Conservation (phyloP, 1,140 invertebrate genomes). For the Carcinoscorpius rotundicauda region DNA sequence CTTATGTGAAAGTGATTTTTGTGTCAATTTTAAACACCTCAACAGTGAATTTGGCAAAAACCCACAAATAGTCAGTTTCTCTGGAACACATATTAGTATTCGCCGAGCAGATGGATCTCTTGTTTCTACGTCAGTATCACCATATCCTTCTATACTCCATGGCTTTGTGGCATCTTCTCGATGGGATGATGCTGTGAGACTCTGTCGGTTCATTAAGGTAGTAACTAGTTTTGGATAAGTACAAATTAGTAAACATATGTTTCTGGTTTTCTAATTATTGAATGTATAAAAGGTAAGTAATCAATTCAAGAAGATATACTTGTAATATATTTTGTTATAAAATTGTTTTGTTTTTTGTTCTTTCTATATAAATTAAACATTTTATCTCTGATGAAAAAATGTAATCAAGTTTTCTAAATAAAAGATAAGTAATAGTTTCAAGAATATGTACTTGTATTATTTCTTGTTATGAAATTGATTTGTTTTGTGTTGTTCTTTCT, state of each 20-base stretch:
- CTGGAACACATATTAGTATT: conserved; percentile 62
- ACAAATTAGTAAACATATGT: no score
- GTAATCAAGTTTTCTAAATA: no score
- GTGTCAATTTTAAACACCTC: no score
- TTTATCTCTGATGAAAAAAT: background rate
- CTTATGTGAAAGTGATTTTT: no score
- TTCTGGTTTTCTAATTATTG: no score
- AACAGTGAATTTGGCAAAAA: conserved; percentile 63
- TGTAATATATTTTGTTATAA: conserved; percentile 5
- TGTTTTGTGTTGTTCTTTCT: conserved; percentile 23
- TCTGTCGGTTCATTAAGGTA: conserved; percentile 65
- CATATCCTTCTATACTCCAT: conserved; percentile 51
- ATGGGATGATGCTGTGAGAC: conserved; percentile 61
- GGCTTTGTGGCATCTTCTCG: conserved; percentile 45
- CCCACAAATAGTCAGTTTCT: conserved; percentile 59
- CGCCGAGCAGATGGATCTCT: conserved; percentile 55
- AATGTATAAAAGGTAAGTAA: no score
- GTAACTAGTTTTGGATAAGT: no score
- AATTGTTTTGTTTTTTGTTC: conserved; percentile 23
- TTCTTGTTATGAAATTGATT: conserved; percentile 8
- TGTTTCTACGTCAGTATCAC: conserved; percentile 48
- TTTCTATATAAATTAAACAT: background rate
- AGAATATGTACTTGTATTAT: no score
- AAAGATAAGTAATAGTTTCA: no score
- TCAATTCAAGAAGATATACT: no score